These are phyloP conservation scores for Crocodylus rhombifer DNA, from an alignment of 2,797 vertebrate genomes.

Conservation along the genomic window DNA sequence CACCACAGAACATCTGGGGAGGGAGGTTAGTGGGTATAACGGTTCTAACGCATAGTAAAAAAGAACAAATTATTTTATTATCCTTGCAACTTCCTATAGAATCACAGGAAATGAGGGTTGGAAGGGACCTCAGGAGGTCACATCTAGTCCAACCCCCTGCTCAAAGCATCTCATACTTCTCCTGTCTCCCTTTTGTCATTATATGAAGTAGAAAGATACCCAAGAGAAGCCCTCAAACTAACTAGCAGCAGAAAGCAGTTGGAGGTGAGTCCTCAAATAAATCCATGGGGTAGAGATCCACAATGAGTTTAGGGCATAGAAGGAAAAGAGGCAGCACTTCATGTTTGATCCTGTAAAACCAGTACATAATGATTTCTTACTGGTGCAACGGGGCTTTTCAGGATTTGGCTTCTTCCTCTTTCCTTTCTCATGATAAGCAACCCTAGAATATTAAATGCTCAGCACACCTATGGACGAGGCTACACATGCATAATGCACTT, in stretches of 20 bases:
- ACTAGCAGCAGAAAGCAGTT: not conserved
- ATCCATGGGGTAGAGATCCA: not conserved
- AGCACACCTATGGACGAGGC: not conserved
- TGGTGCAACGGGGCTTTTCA: not conserved
- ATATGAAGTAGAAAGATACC: constrained; percentile 12
- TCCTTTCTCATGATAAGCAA: not conserved
- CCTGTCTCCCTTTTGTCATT: constrained; percentile 49
- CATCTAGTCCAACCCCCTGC: too few species aligned
- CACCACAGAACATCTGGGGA: constrained; percentile 65
- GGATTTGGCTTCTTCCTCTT: not conserved
- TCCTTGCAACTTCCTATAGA: constrained; percentile 61
- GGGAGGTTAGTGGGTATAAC: constrained; percentile 50
- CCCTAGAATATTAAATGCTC: not conserved
- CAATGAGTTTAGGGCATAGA: not conserved
- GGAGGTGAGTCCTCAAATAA: too few species aligned
- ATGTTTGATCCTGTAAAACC: not conserved
- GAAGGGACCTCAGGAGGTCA: too few species aligned
- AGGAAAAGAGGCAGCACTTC: accelerated
- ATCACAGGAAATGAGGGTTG: too few species aligned
- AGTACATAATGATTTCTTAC: not conserved
- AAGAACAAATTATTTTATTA: constrained; percentile 67
- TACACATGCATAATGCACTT: too few species aligned
- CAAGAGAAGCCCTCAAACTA: not conserved
- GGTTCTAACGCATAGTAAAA: constrained; percentile 59
- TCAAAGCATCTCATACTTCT: constrained; percentile 26